Percentiles rank a stretch among this genome's conserved stretches.
Evolutionary conservation across 2,888 invertebrate genomes (phyloP).

Genomic region (Euplexia lucipara): DNA sequence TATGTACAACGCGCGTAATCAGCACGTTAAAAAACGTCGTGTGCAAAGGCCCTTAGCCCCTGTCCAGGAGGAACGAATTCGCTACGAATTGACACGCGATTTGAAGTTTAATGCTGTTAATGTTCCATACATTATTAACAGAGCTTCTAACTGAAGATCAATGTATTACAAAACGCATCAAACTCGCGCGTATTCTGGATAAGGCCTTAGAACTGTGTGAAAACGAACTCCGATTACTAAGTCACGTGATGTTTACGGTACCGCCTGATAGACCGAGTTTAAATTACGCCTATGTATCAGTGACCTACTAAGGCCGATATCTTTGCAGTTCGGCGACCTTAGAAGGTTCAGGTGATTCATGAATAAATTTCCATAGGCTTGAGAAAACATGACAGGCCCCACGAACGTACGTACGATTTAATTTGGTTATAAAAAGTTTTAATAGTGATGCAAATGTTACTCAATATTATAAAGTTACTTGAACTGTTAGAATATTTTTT

Average conservation of each 20-base stretch:
- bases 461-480: background rate
- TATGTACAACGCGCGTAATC: no score
- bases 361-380: slow-evolving; percentile 45
- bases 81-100: no score
- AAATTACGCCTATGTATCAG: slow-evolving; percentile 29
- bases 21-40: no score
- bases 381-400: slow-evolving; percentile 20
- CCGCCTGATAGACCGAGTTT: slow-evolving; percentile 11
- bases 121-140: no score
- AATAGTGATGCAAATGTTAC: background rate
- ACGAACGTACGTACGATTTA: slow-evolving; percentile 6
- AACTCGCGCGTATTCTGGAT: no score
- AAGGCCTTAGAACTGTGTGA: slow-evolving; percentile 2
- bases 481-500: background rate
- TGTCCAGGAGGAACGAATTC: no score
- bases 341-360: slow-evolving; percentile 43
- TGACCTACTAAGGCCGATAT: slow-evolving; percentile 37
- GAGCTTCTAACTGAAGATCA: no score
- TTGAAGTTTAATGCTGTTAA: no score
- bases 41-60: no score
- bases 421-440: slow-evolving; percentile 7
- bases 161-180: no score
- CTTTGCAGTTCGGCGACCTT: slow-evolving; percentile 25
- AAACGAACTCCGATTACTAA: slow-evolving; percentile 19
- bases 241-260: slow-evolving; percentile 6